phyloP scores from a whole-genome alignment of 2,113 vertebrate genomes.

The Stercorarius parasiticus region DNA sequence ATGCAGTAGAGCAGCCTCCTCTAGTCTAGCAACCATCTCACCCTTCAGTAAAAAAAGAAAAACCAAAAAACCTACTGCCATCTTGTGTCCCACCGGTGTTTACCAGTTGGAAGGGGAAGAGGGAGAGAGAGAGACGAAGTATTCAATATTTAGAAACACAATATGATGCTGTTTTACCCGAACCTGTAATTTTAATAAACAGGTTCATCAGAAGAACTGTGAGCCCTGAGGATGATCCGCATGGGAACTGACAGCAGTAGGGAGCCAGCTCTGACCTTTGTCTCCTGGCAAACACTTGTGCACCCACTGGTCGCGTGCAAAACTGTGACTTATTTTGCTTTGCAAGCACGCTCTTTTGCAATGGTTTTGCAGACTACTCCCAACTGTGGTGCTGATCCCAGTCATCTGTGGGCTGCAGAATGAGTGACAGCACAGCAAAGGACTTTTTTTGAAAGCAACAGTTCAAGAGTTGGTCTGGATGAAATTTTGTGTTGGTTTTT shows the following conservation, averaged over 20 bases:
- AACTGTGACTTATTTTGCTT: background rate
- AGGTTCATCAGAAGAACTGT: background rate
- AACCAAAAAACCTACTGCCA: background rate
- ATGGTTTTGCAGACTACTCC: background rate
- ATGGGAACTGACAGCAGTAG: background rate
- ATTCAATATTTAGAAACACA: background rate
- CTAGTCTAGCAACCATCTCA: background rate
- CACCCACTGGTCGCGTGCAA: background rate
- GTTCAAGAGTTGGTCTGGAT: background rate
- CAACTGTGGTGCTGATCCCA: background rate
- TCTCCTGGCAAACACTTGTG: background rate
- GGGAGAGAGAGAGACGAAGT: background rate
- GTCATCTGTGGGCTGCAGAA: background rate
- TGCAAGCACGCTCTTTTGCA: background rate
- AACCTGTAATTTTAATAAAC: background rate
- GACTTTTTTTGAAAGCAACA: background rate
- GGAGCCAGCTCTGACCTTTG: background rate
- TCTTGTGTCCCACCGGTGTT: constrained; percentile 3
- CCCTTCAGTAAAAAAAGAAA: background rate
- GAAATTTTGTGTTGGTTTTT: background rate
- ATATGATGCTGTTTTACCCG: background rate
- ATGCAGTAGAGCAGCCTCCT: background rate
- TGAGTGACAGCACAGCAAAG: background rate
- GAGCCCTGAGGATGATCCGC: background rate
- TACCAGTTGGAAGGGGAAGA: background rate